These are phyloP conservation scores for Apotomis capreana DNA, from an alignment of 2,888 invertebrate species.

Conservation along the genomic window DNA sequence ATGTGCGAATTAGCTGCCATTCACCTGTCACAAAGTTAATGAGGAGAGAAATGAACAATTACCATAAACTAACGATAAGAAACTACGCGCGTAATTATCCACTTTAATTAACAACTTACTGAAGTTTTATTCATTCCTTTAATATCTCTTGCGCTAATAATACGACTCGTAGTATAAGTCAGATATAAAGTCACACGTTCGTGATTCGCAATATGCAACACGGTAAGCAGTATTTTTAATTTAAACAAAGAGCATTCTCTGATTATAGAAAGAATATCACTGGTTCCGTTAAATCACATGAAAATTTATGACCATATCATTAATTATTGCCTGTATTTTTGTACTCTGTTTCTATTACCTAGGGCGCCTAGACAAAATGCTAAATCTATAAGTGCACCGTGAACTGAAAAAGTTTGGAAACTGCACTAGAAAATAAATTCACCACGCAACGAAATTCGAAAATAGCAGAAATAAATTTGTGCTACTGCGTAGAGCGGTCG, in stretches of 20 bases:
- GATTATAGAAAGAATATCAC: too few relatives aligned
- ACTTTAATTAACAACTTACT: neutral
- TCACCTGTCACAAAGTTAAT: neutral
- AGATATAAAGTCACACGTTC: too few relatives aligned
- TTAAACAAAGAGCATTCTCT: too few relatives aligned
- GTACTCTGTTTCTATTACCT: too few relatives aligned
- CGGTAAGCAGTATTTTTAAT: too few relatives aligned
- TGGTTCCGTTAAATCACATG: too few relatives aligned
- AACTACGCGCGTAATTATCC: neutral
- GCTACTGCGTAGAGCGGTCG: conserved; percentile 26
- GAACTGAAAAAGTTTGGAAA: neutral
- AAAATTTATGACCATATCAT: too few relatives aligned
- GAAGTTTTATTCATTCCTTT: neutral
- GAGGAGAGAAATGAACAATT: neutral
- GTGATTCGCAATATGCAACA: too few relatives aligned
- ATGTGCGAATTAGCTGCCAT: neutral
- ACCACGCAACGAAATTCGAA: conserved; percentile 16
- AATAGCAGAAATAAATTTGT: conserved; percentile 24
- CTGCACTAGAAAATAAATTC: conserved; percentile 3
- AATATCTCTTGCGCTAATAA: neutral
- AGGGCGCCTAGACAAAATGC: too few relatives aligned
- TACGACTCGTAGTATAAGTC: neutral
- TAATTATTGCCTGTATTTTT: too few relatives aligned
- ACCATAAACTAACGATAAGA: neutral
- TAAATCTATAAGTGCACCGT: too few relatives aligned